Conservation (phyloP, 1,140 invertebrate species). For the Callitettix versicolor region DNA sequence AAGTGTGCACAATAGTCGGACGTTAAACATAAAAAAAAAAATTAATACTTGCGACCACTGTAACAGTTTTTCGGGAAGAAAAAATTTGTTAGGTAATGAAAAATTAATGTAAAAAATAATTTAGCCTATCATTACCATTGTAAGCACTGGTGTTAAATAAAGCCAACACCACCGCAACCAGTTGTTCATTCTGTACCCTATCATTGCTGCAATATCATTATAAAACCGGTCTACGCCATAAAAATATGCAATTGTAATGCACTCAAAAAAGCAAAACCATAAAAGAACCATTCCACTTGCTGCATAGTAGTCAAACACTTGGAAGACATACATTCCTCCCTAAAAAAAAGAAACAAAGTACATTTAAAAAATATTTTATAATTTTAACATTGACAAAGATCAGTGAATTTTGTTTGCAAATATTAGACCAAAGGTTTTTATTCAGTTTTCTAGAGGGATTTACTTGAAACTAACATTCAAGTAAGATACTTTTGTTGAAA, state of each 20-base stretch:
- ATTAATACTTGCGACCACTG: constrained; percentile 1
- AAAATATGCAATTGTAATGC: constrained; percentile 50
- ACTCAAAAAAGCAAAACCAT: constrained; percentile 56
- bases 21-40: too few species aligned
- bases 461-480: too few species aligned
- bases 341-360: constrained; percentile 45
- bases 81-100: too few species aligned
- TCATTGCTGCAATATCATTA: constrained; percentile 53
- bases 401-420: too few species aligned
- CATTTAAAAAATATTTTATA: too few species aligned
- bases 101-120: too few species aligned
- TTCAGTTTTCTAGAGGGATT: too few species aligned
- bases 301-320: constrained; percentile 84
- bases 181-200: constrained; percentile 39
- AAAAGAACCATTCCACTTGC: constrained; percentile 59
- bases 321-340: constrained; percentile 87
- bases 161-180: constrained; percentile 48
- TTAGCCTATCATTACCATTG: too few species aligned
- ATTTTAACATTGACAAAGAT: too few species aligned
- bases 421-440: too few species aligned
- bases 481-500: too few species aligned
- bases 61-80: not conserved
- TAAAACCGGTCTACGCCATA: constrained; percentile 48
- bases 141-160: constrained; percentile 45
- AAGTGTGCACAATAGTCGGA: too few species aligned